These are phyloP conservation scores for Drymodes brunneopygia DNA, from an alignment of 2,113 vertebrate species.

Conservation along the genomic window DNA sequence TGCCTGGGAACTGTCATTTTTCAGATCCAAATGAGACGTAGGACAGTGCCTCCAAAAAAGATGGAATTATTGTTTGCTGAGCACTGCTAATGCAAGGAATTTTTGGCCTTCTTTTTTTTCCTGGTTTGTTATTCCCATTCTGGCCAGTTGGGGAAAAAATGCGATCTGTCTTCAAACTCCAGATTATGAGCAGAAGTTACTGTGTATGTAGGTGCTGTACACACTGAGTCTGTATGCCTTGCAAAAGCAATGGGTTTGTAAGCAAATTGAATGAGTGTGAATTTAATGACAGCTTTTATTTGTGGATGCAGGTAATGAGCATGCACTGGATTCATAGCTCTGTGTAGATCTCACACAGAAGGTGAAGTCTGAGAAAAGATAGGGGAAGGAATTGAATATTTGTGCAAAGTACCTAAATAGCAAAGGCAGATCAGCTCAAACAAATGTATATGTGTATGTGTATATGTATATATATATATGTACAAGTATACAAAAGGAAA, in stretches of 20 bases:
- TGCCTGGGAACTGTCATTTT: background rate
- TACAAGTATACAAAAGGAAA: too few species aligned
- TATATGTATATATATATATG: too few species aligned
- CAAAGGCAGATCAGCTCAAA: background rate
- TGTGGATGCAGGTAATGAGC: background rate
- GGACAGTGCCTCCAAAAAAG: background rate
- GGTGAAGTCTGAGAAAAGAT: background rate
- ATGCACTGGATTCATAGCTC: background rate
- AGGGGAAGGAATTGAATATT: background rate
- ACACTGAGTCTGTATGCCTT: background rate
- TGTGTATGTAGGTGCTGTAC: background rate
- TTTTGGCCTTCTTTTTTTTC: background rate
- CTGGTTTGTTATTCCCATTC: background rate
- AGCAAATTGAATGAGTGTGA: background rate
- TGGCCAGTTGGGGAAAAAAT: background rate
- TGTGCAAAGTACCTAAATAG: background rate
- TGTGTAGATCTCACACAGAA: background rate
- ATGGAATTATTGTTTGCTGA: background rate
- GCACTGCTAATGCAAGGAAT: background rate
- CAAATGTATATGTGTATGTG: background rate
- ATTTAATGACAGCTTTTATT: background rate
- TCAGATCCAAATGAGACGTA: background rate
- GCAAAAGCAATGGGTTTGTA: background rate
- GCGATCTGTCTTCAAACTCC: background rate
- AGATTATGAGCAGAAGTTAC: background rate